Conservation (phyloP, 2,113 vertebrate genomes). For the Mobula hypostoma region DNA sequence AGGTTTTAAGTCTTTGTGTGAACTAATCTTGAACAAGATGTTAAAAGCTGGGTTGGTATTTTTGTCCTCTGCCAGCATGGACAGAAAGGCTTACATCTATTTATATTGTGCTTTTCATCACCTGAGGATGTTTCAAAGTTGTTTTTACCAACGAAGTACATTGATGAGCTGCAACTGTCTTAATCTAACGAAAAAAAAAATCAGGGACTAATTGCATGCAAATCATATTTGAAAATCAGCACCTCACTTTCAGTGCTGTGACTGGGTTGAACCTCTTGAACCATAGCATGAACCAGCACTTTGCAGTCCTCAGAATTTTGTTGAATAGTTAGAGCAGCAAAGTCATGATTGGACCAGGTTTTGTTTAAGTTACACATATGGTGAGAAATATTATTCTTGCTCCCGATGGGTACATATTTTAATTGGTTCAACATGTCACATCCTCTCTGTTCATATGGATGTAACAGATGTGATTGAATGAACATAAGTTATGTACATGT, state of each 20-base stretch:
- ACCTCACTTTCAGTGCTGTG: not conserved
- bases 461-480: conserved; percentile 17
- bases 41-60: not conserved
- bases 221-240: not conserved
- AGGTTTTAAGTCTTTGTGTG: not conserved
- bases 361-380: not conserved
- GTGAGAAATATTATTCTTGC: conserved; percentile 10
- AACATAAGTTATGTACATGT: conserved; percentile 7
- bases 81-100: not conserved
- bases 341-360: not conserved
- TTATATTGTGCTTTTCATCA: not conserved
- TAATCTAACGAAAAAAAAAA: not conserved
- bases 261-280: not conserved
- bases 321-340: conserved; percentile 3
- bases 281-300: not conserved
- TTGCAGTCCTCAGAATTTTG: conserved; percentile 4
- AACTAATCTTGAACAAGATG: not conserved
- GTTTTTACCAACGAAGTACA: not conserved
- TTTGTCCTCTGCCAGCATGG: not conserved
- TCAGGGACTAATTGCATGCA: not conserved
- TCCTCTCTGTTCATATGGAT: not conserved
- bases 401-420: conserved; percentile 13
- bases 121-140: not conserved
- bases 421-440: conserved; percentile 20
- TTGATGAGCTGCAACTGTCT: not conserved